phyloP scores from a whole-genome alignment of 2,888 invertebrate species.

The Apoda limacodes region DNA sequence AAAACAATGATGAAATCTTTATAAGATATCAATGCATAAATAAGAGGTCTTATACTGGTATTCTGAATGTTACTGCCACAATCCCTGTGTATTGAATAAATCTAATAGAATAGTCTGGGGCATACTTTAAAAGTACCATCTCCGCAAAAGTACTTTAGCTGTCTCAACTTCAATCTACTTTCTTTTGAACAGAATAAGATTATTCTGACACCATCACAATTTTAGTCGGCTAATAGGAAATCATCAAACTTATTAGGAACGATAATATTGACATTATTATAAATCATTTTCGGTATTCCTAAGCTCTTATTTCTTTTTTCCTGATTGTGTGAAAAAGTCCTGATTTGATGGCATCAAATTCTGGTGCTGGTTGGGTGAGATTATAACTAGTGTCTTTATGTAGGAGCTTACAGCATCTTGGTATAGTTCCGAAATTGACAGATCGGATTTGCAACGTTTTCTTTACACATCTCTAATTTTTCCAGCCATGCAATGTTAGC shows the following conservation, averaged over 20 bases:
- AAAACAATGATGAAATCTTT: too few relatives aligned
- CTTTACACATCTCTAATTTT: too few relatives aligned
- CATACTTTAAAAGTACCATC: conserved; percentile 2
- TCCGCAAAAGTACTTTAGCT: conserved; percentile 1
- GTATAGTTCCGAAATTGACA: too few relatives aligned
- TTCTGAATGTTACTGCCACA: too few relatives aligned
- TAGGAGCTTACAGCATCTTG: too few relatives aligned
- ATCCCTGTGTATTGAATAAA: conserved; percentile 2
- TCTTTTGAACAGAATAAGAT: conserved; percentile 1
- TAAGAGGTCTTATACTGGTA: too few relatives aligned
- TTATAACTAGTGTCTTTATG: too few relatives aligned
- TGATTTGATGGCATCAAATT: conserved; percentile 1
- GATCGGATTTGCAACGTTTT: too few relatives aligned
- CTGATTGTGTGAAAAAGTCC: not conserved
- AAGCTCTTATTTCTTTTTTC: not conserved
- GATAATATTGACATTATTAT: not conserved
- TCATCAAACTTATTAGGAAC: conserved; percentile 1
- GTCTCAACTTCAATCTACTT: conserved; percentile 2
- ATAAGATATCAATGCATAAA: too few relatives aligned
- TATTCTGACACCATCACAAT: not conserved
- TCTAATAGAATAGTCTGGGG: not conserved
- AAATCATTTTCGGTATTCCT: too few relatives aligned
- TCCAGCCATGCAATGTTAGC: too few relatives aligned
- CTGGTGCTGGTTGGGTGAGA: conserved; percentile 2
- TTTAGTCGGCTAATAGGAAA: conserved; percentile 1